Percentiles rank a stretch among this genome's conserved stretches.
Evolutionary conservation across 1,140 invertebrate genomes (phyloP).

Genomic region (Drosophila ercepeae): DNA sequence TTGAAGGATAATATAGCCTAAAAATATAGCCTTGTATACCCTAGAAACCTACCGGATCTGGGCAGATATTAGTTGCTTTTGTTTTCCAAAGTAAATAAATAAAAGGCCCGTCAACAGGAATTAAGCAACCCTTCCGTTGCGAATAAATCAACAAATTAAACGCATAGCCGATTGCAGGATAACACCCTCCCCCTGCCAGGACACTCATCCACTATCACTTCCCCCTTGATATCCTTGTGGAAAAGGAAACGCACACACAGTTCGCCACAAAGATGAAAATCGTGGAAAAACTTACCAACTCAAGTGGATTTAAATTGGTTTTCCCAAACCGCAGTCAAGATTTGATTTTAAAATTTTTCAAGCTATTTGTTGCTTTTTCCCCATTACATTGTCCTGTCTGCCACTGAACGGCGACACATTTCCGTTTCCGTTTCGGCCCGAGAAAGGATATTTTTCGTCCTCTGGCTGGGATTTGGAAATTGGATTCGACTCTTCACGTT

Average conservation of each 20-base stretch:
- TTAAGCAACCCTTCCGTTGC: slow-evolving; percentile 82
- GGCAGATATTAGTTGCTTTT: slow-evolving; percentile 14
- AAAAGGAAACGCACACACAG: slow-evolving; percentile 77
- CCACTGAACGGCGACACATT: slow-evolving; percentile 76
- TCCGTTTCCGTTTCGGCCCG: slow-evolving; percentile 64
- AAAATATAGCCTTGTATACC: not conserved
- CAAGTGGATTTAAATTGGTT: slow-evolving; percentile 75
- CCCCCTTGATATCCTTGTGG: slow-evolving; percentile 5
- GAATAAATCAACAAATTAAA: slow-evolving; percentile 81
- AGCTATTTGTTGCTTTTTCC: slow-evolving; percentile 30
- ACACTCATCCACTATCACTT: not conserved
- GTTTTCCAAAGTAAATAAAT: slow-evolving; percentile 59
- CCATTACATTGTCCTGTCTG: slow-evolving; percentile 21
- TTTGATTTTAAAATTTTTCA: slow-evolving; percentile 59
- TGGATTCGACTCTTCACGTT: slow-evolving; percentile 76
- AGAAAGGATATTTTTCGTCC: slow-evolving; percentile 21
- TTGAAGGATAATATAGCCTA: not conserved
- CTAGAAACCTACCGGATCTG: not conserved
- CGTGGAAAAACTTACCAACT: slow-evolving; percentile 52
- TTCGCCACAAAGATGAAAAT: slow-evolving; percentile 49
- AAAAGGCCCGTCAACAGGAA: slow-evolving; percentile 57
- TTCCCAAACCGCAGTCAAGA: slow-evolving; percentile 55
- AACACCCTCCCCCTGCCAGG: slow-evolving; percentile 13
- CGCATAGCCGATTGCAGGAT: slow-evolving; percentile 49
- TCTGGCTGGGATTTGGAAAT: slow-evolving; percentile 43